Conservation (phyloP, 2,113 vertebrate species). For the Pteropus alecto region DNA sequence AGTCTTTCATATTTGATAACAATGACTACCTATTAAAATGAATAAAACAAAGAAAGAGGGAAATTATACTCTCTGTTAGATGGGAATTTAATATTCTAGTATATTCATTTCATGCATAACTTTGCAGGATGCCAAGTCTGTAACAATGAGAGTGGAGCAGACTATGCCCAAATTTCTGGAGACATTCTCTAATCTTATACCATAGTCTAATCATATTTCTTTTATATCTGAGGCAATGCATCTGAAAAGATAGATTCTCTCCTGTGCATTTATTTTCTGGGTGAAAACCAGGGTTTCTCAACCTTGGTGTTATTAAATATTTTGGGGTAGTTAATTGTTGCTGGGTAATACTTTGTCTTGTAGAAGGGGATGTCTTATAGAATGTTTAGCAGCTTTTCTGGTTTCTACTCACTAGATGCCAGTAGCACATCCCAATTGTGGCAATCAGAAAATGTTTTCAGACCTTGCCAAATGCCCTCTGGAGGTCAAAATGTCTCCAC, state of each 20-base stretch:
- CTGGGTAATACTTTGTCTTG: too few relatives aligned
- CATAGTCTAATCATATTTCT: conserved; percentile 24
- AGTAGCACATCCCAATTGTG: background rate
- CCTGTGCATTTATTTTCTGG: background rate
- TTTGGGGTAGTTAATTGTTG: background rate
- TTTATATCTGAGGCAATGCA: conserved; percentile 4
- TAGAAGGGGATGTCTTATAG: background rate
- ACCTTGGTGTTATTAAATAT: background rate
- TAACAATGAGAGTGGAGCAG: background rate
- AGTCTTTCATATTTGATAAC: background rate
- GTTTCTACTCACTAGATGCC: background rate
- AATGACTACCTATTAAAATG: background rate
- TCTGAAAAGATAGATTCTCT: background rate
- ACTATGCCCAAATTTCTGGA: background rate
- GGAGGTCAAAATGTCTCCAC: background rate
- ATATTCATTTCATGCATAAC: conserved; percentile 35
- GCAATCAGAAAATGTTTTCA: background rate
- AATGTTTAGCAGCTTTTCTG: background rate
- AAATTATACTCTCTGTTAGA: background rate
- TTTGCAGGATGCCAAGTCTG: background rate
- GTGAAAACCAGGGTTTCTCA: background rate
- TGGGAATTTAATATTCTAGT: conserved; percentile 40
- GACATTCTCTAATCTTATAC: background rate
- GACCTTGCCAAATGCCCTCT: background rate
- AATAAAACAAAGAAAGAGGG: background rate